A percentile compares a stretch with the other conserved stretches of the same genome.
phyloP scores from a whole-genome alignment of 2,797 vertebrate species.

The Eulemur coronatus region DNA sequence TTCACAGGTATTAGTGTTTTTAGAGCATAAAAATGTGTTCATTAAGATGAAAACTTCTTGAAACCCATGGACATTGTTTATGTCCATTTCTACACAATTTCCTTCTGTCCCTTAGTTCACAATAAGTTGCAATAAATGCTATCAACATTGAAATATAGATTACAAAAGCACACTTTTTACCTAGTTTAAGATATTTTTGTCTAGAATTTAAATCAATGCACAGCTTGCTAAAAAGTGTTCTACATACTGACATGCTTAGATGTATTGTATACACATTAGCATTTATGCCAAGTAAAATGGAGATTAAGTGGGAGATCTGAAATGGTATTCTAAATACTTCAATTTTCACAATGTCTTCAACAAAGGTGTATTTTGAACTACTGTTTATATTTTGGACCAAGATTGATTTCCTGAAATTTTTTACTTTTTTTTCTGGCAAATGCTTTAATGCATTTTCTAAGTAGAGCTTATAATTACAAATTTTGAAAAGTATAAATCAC shows the following conservation, averaged over 20 bases:
- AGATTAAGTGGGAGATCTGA: background rate
- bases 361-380: background rate
- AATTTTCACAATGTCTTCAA: background rate
- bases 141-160: background rate
- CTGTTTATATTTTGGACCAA: background rate
- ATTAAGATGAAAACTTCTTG: background rate
- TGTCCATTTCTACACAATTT: background rate
- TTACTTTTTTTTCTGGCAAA: background rate
- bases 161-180: background rate
- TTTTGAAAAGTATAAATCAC: background rate
- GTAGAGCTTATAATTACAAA: background rate
- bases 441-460: conserved; percentile 13
- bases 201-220: background rate
- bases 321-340: background rate
- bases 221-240: background rate
- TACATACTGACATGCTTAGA: background rate
- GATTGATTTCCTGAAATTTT: background rate
- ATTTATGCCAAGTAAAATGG: background rate
- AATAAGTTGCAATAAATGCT: background rate
- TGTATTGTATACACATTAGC: too few species aligned
- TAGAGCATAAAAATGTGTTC: background rate
- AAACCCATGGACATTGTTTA: background rate
- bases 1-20: background rate
- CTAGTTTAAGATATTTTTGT: background rate
- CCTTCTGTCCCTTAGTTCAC: background rate